These are phyloP conservation scores for Suricata suricatta DNA, from an alignment of 2,113 vertebrate genomes.

Conservation along the genomic window DNA sequence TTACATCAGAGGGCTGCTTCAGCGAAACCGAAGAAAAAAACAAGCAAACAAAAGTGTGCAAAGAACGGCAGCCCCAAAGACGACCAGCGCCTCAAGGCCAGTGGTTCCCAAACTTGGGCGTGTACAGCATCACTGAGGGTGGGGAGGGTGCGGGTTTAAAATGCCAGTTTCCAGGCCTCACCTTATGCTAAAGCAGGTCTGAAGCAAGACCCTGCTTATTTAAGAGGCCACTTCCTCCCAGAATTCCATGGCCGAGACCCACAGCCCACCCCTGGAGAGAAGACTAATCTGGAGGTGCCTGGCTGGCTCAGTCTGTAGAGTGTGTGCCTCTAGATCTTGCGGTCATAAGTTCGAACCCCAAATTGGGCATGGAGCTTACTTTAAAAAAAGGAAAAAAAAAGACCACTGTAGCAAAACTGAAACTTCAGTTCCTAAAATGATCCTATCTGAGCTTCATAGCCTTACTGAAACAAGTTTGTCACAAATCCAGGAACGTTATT, in stretches of 20 bases:
- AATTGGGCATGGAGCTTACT: too few species aligned
- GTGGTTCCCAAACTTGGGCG: neutral
- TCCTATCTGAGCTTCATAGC: neutral
- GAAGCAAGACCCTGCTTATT: neutral
- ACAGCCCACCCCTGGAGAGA: neutral
- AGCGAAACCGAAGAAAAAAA: slow-evolving; percentile 29
- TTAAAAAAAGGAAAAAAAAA: too few species aligned
- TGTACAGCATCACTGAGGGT: fast-evolving
- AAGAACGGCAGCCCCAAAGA: neutral
- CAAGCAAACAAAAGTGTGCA: neutral
- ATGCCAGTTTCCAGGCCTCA: neutral
- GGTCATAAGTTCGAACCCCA: too few species aligned
- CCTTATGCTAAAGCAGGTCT: neutral
- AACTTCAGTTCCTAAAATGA: neutral
- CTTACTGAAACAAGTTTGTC: neutral
- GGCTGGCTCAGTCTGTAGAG: too few species aligned
- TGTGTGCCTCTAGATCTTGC: too few species aligned
- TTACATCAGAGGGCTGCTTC: neutral
- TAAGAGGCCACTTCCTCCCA: neutral
- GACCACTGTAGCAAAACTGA: neutral
- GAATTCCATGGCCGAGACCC: neutral
- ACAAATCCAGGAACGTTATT: neutral
- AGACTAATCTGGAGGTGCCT: neutral
- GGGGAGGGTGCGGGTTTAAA: too few species aligned
- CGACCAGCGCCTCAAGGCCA: neutral